Percentiles rank a stretch among this genome's conserved stretches.
Evolutionary conservation across 2,797 vertebrate species (phyloP).

Genomic region (Hydrocynus forskahlii): DNA sequence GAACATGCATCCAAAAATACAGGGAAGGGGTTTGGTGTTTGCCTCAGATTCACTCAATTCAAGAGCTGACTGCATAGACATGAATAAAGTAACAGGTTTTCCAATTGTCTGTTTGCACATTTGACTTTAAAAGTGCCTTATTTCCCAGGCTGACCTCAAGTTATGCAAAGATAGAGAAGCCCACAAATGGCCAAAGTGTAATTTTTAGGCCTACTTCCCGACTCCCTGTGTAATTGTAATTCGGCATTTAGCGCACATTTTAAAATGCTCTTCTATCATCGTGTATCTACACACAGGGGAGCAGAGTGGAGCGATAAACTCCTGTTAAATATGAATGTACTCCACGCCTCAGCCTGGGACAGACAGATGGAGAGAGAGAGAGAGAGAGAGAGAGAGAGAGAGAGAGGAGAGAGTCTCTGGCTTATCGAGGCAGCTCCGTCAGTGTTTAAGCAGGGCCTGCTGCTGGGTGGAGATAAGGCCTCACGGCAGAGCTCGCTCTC

Average conservation of each 20-base stretch:
- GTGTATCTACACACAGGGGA: slow-evolving; percentile 45
- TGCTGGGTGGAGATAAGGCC: slow-evolving; percentile 54
- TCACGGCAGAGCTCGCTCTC: slow-evolving; percentile 46
- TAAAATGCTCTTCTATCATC: slow-evolving; percentile 38
- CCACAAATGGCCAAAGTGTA: not conserved
- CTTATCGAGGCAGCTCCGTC: slow-evolving; percentile 45
- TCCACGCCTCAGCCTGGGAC: slow-evolving; percentile 26
- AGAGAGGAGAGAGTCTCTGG: slow-evolving; percentile 21
- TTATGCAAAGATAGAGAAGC: not conserved
- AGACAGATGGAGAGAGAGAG: slow-evolving; percentile 18
- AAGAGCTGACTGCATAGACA: no score
- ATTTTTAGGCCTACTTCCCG: slow-evolving; percentile 8
- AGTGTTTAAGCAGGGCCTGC: slow-evolving; percentile 52
- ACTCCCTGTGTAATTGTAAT: slow-evolving; percentile 21
- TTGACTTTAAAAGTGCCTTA: not conserved
- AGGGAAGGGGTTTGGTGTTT: not conserved
- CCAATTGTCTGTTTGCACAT: no score
- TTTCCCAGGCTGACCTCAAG: slow-evolving; percentile 11
- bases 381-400: slow-evolving; percentile 2
- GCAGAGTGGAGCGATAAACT: slow-evolving; percentile 37
- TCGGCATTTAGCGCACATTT: slow-evolving; percentile 44
- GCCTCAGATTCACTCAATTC: not conserved
- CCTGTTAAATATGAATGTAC: slow-evolving; percentile 54
- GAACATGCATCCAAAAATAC: no score
- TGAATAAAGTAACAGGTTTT: no score